Base-by-base conservation (phyloP, 2,113 vertebrate species). In the Gavia stellata region DNA sequence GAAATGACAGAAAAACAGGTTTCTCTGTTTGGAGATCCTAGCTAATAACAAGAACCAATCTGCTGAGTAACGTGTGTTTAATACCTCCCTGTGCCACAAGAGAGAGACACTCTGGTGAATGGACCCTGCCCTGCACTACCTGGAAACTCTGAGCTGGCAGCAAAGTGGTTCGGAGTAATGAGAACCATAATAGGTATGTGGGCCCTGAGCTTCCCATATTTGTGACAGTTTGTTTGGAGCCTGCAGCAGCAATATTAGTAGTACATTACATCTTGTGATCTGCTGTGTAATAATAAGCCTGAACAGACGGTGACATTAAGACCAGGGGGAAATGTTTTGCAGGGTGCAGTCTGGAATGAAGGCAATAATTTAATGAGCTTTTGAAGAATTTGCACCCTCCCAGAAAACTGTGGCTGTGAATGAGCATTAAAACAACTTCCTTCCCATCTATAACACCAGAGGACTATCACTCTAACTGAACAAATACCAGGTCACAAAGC, bases 361-460 rank as follows among this genome's bases (percentile, higher is more conserved):
- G 53, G 70, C 38, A 95, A 71, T 85, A 44, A 90, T 92, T 92
- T 90, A 96, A 89, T 56, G 88, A 91, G 84, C 81, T 88, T 96
- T 81, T 83, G 47, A 65, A 83, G 90, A 91, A 93, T 94, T 94
- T 90, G 53, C 82, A 93, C 80, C 72, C 36, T 94, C 61, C 42
- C 62, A 77, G 59, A 91, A 91, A 94, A 77, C 40, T 95, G 86
- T 83, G 55, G 24, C 79, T 66, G 63, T 68, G 63, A 93, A 79
- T 50, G 17, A 91, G 68, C 52, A 83, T 85, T 87, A 62, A 62
- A 92, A 87, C 59, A 80, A 59, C 26, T 74, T 78, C 73, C 55
- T 93, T 77, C 17, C 59, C 61, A 29, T 63, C 73, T 92, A 0
- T 58, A 87, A 73, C 84, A 84, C 45, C 17, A 62, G 59, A 50